phyloP scores from a whole-genome alignment of 2,113 vertebrate genomes.

The Tychaedon coryphoeus region DNA sequence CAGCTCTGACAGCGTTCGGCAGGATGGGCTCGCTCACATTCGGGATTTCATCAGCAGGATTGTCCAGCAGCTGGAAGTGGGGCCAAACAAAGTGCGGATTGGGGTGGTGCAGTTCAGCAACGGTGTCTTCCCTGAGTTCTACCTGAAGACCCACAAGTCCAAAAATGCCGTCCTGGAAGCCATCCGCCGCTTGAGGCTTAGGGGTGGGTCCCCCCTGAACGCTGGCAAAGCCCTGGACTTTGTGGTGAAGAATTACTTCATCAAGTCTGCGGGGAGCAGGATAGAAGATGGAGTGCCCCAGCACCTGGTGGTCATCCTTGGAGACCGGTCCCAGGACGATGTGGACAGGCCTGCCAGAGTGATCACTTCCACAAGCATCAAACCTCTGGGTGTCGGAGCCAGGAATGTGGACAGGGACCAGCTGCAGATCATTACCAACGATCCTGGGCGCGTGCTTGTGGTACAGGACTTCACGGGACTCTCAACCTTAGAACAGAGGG shows the following conservation, averaged over 20 bases:
- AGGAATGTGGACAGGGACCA: conserved; percentile 75
- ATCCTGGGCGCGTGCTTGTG: conserved; percentile 71
- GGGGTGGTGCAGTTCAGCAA: conserved; percentile 88
- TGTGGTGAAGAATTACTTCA: conserved; percentile 81
- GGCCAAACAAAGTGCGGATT: conserved; percentile 82
- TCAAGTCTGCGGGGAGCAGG: conserved; percentile 82
- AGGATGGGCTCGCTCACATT: conserved; percentile 80
- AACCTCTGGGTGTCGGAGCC: conserved; percentile 83
- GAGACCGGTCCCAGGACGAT: conserved; percentile 84
- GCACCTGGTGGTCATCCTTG: conserved; percentile 89
- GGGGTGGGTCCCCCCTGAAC: conserved; percentile 81
- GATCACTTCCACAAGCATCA: conserved; percentile 73
- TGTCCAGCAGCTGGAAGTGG: conserved; percentile 82
- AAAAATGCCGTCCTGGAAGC: conserved; percentile 76
- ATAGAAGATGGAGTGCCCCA: conserved; percentile 84
- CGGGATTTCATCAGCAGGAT: conserved; percentile 87
- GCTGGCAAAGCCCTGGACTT: conserved; percentile 85
- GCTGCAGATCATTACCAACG: conserved; percentile 74
- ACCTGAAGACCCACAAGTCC: conserved; percentile 79
- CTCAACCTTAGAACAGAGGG: conserved; percentile 58
- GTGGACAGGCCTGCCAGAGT: conserved; percentile 72
- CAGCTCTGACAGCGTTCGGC: conserved; percentile 78
- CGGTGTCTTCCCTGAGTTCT: conserved; percentile 81
- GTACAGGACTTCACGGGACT: conserved; percentile 80
- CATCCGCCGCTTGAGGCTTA: conserved; percentile 82